Conservation (phyloP, 2,888 invertebrate species). For the Smittia sp. region DNA sequence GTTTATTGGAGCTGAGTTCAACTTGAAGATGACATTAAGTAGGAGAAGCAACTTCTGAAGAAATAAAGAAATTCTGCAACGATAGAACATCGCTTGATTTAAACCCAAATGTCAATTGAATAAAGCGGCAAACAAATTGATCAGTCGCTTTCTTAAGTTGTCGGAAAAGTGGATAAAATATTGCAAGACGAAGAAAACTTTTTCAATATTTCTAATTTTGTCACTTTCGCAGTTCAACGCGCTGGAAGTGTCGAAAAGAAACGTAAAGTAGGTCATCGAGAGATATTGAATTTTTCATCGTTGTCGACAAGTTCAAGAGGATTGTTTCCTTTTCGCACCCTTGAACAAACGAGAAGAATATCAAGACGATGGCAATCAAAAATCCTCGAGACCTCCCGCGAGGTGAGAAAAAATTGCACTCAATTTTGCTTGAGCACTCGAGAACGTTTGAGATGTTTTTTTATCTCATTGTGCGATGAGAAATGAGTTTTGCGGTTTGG, state of each 20-base stretch:
- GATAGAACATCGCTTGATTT: too few relatives aligned
- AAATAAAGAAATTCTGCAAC: too few relatives aligned
- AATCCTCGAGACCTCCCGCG: conserved; percentile 8
- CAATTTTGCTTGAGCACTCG: neutral
- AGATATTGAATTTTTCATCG: neutral
- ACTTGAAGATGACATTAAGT: too few relatives aligned
- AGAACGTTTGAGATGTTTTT: neutral
- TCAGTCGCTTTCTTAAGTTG: neutral
- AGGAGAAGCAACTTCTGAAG: too few relatives aligned
- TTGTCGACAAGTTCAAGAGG: conserved; percentile 3
- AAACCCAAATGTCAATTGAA: too few relatives aligned
- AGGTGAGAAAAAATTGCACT: conserved; percentile 24
- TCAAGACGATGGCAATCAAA: neutral
- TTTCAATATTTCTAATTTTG: neutral
- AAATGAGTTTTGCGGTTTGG: neutral
- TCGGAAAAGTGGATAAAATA: neutral
- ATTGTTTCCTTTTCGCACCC: neutral
- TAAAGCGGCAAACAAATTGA: too few relatives aligned
- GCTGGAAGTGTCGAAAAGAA: neutral
- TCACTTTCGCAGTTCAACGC: neutral
- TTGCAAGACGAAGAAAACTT: neutral
- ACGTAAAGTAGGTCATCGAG: neutral
- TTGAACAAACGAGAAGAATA: too few relatives aligned
- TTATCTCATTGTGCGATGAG: neutral
- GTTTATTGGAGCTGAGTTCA: too few relatives aligned